Conservation (phyloP, 2,797 vertebrate species). For the Sebastes minor region DNA sequence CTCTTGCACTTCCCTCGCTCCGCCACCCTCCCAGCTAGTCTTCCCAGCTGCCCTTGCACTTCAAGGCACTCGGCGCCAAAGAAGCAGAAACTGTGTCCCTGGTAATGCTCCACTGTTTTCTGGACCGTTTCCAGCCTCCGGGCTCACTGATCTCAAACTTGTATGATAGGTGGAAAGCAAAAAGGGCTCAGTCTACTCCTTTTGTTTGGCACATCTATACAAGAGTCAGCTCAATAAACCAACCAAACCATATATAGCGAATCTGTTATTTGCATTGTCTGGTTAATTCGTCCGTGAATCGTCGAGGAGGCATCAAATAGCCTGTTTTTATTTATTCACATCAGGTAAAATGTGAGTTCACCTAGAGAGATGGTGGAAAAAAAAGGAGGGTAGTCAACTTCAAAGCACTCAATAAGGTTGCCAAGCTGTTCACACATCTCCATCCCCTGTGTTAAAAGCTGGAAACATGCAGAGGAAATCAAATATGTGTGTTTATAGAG, state of each 20-base stretch:
- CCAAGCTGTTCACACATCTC: slow-evolving; percentile 73
- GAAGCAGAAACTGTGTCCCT: slow-evolving; percentile 79
- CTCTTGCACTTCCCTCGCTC: slow-evolving; percentile 64
- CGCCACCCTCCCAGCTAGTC: slow-evolving; percentile 63
- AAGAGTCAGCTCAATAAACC: slow-evolving; percentile 40
- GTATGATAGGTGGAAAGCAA: slow-evolving; percentile 64
- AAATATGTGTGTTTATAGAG: slow-evolving; percentile 43
- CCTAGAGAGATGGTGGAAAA: slow-evolving; percentile 54
- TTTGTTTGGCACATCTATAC: slow-evolving; percentile 43
- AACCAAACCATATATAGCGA: slow-evolving; percentile 41
- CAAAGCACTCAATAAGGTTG: slow-evolving; percentile 72
- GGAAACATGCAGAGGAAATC: slow-evolving; percentile 62
- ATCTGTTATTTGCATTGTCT: slow-evolving; percentile 41
- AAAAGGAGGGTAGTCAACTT: slow-evolving; percentile 71
- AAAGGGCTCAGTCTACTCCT: slow-evolving; percentile 31
- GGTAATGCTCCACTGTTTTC: slow-evolving; percentile 75
- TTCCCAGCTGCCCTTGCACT: slow-evolving; percentile 82
- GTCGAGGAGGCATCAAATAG: slow-evolving; percentile 50
- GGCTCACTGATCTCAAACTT: slow-evolving; percentile 69
- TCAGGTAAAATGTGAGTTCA: slow-evolving; percentile 62
- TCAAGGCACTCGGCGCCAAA: slow-evolving; percentile 75
- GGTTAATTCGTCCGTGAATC: slow-evolving; percentile 43
- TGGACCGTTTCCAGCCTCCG: slow-evolving; percentile 69
- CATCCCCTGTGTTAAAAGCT: slow-evolving; percentile 60
- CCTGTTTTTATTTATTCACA: slow-evolving; percentile 59